Base-by-base conservation (phyloP, 2,113 vertebrate genomes). In the Noctilio leporinus region DNA sequence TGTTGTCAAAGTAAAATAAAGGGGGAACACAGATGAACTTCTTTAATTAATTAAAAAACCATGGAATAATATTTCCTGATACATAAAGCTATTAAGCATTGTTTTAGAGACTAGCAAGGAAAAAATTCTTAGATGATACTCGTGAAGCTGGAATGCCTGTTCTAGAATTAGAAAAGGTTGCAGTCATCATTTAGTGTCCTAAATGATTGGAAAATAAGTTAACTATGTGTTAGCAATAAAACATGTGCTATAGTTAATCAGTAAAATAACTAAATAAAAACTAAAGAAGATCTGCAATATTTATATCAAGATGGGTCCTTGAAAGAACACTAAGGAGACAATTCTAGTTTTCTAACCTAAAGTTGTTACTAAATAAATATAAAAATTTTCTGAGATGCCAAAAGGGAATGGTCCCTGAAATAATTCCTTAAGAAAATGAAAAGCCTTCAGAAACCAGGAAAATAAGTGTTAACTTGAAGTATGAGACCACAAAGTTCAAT, bases 391-490 rank as follows among this genome's bases (percentile, higher is more conserved):
- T 89, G 49, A 77, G 67, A 64, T 81, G 51, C 30, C 20, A 96
- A 96, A 28, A 80, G 73, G 10, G 47, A 86, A 83, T 55, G 11
- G 5, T 70, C 59, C 86, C 24, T 43, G 7, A 51, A 91, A 70
- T 93, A 89, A 91, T 69, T 81, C 43, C 6, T 85, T 77, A 40
- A 93, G 45, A 97, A 97, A 97, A 96, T 47, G 4, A 78, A 77
- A 75, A 14, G 40, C 26, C 57, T 97, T 97, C 57, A 78, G 85
- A 81, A 96, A 73, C 51, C 93, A 96, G 96, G 78, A 95, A 96
- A 96, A 96, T 82, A 47, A 97, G 78, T 78, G 76, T 94, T 97
- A 87, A 93, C 20, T 67, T 95, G 91, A 97, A 95, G 69, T 76
- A 89, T 93, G 73, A 95, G 94, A 95, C 69, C 96, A 88, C 93